Evolutionary conservation across 2,113 vertebrate genomes (phyloP).

Genomic region (Sylvia atricapilla): DNA sequence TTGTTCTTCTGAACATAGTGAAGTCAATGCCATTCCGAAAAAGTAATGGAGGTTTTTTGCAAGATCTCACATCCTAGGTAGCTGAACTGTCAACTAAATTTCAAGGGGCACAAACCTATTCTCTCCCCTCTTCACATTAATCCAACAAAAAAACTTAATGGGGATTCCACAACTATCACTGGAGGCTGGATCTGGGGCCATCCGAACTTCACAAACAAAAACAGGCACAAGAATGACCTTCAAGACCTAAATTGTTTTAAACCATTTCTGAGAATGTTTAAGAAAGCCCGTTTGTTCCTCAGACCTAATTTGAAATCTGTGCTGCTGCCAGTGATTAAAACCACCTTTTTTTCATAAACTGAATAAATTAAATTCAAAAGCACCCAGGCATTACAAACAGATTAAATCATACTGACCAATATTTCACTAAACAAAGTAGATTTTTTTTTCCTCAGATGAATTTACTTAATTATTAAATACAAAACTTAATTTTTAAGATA

Average conservation of each 20-base stretch:
- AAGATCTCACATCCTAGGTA: neutral
- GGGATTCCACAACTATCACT: neutral
- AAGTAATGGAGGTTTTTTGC: neutral
- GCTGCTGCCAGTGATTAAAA: neutral
- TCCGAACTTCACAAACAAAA: neutral
- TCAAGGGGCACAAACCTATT: neutral
- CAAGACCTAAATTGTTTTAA: neutral
- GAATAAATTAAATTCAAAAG: constrained; percentile 21
- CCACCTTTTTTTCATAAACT: constrained; percentile 2
- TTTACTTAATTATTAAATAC: neutral
- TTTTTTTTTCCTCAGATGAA: neutral
- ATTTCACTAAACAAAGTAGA: neutral
- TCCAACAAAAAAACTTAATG: neutral
- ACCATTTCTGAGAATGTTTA: neutral
- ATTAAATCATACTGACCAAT: neutral
- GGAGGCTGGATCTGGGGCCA: neutral
- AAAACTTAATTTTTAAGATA: neutral
- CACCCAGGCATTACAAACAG: neutral
- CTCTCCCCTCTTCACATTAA: neutral
- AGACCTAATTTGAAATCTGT: neutral
- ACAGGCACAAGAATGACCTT: neutral
- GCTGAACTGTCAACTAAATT: neutral
- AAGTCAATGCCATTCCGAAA: neutral
- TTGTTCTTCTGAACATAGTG: neutral
- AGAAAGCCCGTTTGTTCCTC: constrained; percentile 6